A percentile compares a stretch with the other conserved stretches of the same genome.
Conservation (phyloP, 2,797 vertebrate genomes). For the Rhabdophis nuchalis region DNA sequence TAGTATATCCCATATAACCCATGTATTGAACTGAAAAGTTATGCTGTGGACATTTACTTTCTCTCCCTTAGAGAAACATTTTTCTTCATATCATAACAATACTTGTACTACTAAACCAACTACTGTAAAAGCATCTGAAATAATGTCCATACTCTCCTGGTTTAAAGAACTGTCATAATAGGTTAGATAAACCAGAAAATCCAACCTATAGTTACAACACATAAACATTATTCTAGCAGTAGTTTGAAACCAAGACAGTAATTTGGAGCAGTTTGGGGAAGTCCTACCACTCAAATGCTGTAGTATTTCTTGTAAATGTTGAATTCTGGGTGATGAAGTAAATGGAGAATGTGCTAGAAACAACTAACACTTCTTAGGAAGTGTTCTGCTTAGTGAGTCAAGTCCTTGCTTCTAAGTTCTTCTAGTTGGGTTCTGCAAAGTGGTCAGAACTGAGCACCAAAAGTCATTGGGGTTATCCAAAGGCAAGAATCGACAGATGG, state of each 20-base stretch:
- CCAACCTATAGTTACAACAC: background rate
- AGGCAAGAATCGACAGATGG: background rate
- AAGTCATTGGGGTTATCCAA: background rate
- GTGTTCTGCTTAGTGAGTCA: background rate
- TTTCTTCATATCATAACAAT: background rate
- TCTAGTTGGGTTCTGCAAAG: background rate
- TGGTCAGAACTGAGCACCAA: background rate
- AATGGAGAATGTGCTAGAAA: background rate
- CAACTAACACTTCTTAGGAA: background rate
- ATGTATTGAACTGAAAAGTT: background rate
- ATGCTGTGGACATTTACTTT: background rate
- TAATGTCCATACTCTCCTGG: background rate
- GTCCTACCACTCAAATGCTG: background rate
- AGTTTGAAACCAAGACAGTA: background rate
- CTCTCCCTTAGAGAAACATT: background rate
- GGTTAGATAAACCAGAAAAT: background rate
- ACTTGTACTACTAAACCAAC: background rate
- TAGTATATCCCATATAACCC: background rate
- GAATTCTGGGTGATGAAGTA: background rate
- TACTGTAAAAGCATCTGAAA: background rate
- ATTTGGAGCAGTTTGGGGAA: background rate
- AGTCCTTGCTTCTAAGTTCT: background rate
- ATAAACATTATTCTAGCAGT: background rate
- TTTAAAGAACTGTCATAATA: background rate
- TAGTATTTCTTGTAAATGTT: background rate